Percentiles rank a stretch among this genome's conserved stretches.
phyloP scores from a whole-genome alignment of 2,888 invertebrate species.

The Lithophane socia region DNA sequence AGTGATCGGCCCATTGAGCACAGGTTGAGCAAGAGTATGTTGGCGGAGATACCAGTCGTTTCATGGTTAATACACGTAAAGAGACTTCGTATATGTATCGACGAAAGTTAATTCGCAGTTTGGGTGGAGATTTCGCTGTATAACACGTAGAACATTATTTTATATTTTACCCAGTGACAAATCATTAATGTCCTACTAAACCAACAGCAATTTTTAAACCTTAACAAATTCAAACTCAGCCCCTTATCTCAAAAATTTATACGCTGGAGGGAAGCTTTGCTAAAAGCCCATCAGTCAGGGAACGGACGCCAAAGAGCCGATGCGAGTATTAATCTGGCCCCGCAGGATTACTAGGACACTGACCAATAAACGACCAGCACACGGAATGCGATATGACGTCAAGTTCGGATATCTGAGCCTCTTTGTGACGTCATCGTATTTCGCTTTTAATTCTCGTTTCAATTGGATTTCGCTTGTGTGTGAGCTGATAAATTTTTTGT shows the following conservation, averaged over 20 bases:
- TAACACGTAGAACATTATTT: background rate
- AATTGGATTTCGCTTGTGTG: slow-evolving; percentile 10
- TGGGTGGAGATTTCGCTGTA: background rate
- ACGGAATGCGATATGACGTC: slow-evolving; percentile 59
- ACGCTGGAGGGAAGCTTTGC: slow-evolving; percentile 13
- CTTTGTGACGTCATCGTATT: slow-evolving; percentile 51
- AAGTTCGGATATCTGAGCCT: slow-evolving; percentile 41
- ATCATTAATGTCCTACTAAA: background rate
- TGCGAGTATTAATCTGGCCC: slow-evolving; percentile 58
- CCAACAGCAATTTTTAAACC: slow-evolving; percentile 10
- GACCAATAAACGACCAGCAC: slow-evolving; percentile 29
- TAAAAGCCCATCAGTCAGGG: slow-evolving; percentile 52
- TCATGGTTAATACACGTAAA: slow-evolving; percentile 9
- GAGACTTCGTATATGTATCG: background rate
- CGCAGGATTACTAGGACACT: slow-evolving; percentile 56
- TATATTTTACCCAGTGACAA: background rate
- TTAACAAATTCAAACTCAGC: slow-evolving; percentile 21
- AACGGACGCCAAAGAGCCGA: slow-evolving; percentile 40
- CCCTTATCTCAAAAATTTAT: slow-evolving; percentile 36
- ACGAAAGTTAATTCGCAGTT: background rate
- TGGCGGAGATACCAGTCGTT: slow-evolving; percentile 4
- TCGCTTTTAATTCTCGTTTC: slow-evolving; percentile 31
- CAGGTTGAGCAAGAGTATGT: slow-evolving; percentile 44
- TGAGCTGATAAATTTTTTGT: background rate
- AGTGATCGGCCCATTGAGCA: slow-evolving; percentile 48